phyloP scores from a whole-genome alignment of 2,797 vertebrate genomes.

The Lagodon rhomboides region DNA sequence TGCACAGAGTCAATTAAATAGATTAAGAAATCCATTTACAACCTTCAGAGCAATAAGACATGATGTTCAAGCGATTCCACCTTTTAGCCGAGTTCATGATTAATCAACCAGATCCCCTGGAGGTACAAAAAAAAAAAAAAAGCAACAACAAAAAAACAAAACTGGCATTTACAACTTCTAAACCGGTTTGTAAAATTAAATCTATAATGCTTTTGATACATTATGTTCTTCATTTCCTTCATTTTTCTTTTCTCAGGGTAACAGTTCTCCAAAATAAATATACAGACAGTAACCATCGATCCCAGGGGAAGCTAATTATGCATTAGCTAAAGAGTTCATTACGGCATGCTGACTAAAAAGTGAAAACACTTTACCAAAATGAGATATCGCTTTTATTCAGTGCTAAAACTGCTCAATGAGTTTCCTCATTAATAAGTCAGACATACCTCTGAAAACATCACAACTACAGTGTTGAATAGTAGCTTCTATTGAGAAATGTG shows the following conservation, averaged over 20 bases:
- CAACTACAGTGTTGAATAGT: slow-evolving; percentile 59
- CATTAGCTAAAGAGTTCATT: slow-evolving; percentile 9
- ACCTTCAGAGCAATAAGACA: slow-evolving; percentile 61
- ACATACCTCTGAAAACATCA: slow-evolving; percentile 36
- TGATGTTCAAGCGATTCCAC: slow-evolving; percentile 70
- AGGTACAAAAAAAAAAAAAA: not conserved
- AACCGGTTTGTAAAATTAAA: not conserved
- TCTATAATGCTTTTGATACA: slow-evolving; percentile 11
- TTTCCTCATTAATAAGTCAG: slow-evolving; percentile 47
- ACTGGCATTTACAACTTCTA: not conserved
- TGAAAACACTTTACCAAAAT: slow-evolving; percentile 71
- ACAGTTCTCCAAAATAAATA: slow-evolving; percentile 18
- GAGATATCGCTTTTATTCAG: slow-evolving; percentile 55
- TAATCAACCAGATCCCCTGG: not conserved
- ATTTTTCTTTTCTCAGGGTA: slow-evolving; percentile 9
- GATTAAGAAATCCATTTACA: slow-evolving; percentile 72
- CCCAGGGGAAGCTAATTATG: not conserved
- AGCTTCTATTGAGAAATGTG: slow-evolving; percentile 42
- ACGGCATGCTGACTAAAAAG: slow-evolving; percentile 51
- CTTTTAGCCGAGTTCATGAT: slow-evolving; percentile 49
- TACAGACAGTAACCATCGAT: not conserved
- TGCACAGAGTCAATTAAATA: slow-evolving; percentile 72
- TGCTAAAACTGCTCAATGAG: slow-evolving; percentile 54
- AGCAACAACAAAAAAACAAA: not conserved
- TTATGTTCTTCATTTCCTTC: slow-evolving; percentile 7